Evolutionary conservation across 2,797 vertebrate species (phyloP).

Genomic region (Xenopus petersii): DNA sequence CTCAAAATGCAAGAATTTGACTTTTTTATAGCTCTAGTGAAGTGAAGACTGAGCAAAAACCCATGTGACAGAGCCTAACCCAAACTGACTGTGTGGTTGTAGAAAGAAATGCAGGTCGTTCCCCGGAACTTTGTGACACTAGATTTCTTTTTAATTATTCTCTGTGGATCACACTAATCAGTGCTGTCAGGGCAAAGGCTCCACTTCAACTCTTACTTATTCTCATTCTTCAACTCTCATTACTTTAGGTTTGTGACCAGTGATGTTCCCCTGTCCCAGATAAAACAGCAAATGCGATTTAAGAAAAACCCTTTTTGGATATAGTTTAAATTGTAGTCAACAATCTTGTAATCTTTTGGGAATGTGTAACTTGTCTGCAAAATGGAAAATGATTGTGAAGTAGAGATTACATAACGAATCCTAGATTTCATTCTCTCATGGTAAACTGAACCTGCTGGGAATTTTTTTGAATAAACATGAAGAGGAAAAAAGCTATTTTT

Average conservation of each 20-base stretch:
- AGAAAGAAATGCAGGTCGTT: conserved; percentile 60
- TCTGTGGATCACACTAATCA: conserved; percentile 47
- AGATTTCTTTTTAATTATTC: conserved; percentile 46
- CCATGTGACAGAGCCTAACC: conserved; percentile 49
- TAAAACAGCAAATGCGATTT: background rate
- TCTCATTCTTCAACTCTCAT: conserved; percentile 44
- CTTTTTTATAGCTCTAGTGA: conserved; percentile 80
- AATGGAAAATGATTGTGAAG: background rate
- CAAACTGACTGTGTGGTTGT: conserved; percentile 49
- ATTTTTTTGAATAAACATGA: too few species aligned
- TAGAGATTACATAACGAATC: background rate
- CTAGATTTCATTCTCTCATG: too few species aligned
- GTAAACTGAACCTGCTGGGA: too few species aligned
- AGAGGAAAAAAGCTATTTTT: too few species aligned
- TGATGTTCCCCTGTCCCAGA: background rate
- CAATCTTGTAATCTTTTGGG: too few species aligned
- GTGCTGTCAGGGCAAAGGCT: conserved; percentile 33
- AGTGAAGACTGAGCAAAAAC: conserved; percentile 61
- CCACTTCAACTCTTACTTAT: conserved; percentile 16
- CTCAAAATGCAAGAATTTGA: conserved; percentile 73
- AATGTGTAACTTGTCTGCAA: too few species aligned
- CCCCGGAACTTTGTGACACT: conserved; percentile 55
- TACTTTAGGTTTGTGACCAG: conserved; percentile 35
- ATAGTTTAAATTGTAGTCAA: too few species aligned
- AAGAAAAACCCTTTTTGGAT: too few species aligned